Evolutionary conservation across 2,888 invertebrate genomes (phyloP), one percentile per base, ranked within the genome.

Genomic region (Calliopum simillimum): DNA sequence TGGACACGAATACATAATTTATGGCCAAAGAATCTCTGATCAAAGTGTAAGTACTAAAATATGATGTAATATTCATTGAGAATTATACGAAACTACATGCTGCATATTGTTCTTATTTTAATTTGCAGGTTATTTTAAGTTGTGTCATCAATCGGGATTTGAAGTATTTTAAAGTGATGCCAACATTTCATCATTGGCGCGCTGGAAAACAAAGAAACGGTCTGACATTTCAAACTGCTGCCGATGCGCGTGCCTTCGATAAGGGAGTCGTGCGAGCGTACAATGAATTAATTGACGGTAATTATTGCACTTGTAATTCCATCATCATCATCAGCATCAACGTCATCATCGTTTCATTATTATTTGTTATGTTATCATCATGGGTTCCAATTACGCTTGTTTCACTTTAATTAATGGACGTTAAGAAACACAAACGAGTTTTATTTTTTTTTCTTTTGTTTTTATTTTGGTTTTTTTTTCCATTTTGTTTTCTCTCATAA

Each of bases 131-230:
- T 83, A 95, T 98, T 77, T 90, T 98, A 77, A 95, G 95, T 87
- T 98, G 97, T 89, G 93, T 94, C 65, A 94, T 98, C 85, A 96
- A 96, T 87, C 95, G 95, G 86, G 97, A 98, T 87, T 95, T 98
- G 87, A 94, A 96, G 86, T 98, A 98, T 89, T 95, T 96, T 88
- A 96, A 96, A 89, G 97, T 97, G 81, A 98, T 97, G 94, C 98
- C 98, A 44, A 97, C 97, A 58, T 98, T 98, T 90, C 97, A 98
- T 88, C 98, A 98, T 87, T 98, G 98, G 98, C 93, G 93, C 84
- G 96, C 96, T 21, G 97, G 96, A 71, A 96, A 97, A 87, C 95
- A 96, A 87, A 93, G 95, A 77, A 98, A 96, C 88, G 98, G 98
- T 63, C 90, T 98, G 78, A 97, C 97, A 66, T 98, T 98, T 89